Percentiles rank a stretch among this genome's conserved stretches.
These are phyloP conservation scores for Drosophila quadrilineata DNA, from an alignment of 1,140 invertebrate species.

Conservation along the genomic window DNA sequence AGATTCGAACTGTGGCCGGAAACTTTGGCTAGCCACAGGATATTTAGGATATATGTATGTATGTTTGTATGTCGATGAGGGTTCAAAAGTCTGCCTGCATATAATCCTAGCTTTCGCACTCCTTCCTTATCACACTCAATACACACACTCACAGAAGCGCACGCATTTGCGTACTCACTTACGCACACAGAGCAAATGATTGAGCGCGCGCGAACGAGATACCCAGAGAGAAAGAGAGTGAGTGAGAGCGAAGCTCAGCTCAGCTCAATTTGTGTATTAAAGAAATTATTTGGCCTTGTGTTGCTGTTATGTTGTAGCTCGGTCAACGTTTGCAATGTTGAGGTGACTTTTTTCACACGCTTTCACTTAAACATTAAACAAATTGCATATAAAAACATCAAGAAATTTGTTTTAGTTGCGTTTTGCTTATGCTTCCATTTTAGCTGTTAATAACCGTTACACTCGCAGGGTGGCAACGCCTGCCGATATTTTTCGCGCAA, in stretches of 20 bases:
- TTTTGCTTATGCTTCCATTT: constrained; percentile 4
- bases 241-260: neutral
- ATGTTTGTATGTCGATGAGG: neutral
- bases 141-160: neutral
- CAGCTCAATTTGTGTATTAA: constrained; percentile 12
- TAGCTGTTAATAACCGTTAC: constrained; percentile 11
- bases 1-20: constrained; percentile 27
- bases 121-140: neutral
- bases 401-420: constrained; percentile 23
- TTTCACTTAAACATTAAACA: constrained; percentile 65
- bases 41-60: too few species aligned
- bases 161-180: neutral
- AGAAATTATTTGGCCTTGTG: constrained; percentile 11
- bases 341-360: constrained; percentile 65
- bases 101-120: neutral
- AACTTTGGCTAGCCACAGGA: constrained; percentile 51
- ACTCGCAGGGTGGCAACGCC: constrained; percentile 5
- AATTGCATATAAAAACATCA: constrained; percentile 34
- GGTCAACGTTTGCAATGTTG: constrained; percentile 36
- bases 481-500: neutral
- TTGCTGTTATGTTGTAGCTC: constrained; percentile 19
- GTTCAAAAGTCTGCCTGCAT: neutral
- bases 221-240: neutral
- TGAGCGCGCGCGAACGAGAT: neutral
- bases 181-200: neutral